Conservation (phyloP, 1,140 invertebrate genomes). For the Maniola jurtina region DNA sequence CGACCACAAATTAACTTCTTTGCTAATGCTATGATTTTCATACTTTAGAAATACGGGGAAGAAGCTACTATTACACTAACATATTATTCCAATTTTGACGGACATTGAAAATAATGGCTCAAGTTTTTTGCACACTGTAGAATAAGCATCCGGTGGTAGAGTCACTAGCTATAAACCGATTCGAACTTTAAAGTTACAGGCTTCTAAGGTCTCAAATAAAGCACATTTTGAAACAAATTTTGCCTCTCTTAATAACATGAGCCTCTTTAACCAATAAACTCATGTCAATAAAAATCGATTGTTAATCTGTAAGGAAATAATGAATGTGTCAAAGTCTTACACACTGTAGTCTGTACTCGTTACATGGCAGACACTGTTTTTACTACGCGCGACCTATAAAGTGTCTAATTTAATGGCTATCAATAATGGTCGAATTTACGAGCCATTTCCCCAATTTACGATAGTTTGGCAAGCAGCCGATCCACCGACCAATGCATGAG, state of each 20-base stretch:
- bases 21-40: not conserved
- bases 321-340: slow-evolving; percentile 12
- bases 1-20: slow-evolving; percentile 25
- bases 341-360: not conserved
- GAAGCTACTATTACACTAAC: too few relatives aligned
- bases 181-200: too few relatives aligned
- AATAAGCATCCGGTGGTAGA: too few relatives aligned
- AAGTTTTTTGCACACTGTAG: too few relatives aligned
- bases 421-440: slow-evolving; percentile 72
- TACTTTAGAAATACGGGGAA: not conserved
- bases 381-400: slow-evolving; percentile 43
- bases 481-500: slow-evolving; percentile 23
- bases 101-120: too few relatives aligned
- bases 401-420: slow-evolving; percentile 42
- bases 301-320: slow-evolving; percentile 1
- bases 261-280: not conserved
- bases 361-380: slow-evolving; percentile 39
- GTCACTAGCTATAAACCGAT: too few relatives aligned
- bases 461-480: slow-evolving; percentile 64
- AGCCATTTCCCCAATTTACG: slow-evolving; percentile 67
- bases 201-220: too few relatives aligned
- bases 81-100: too few relatives aligned
- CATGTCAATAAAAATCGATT: slow-evolving; percentile 2
- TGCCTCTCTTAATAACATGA: not conserved
- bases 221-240: too few relatives aligned